A percentile compares a stretch with the other conserved stretches of the same genome.
Conservation (phyloP, 2,888 invertebrate species). For the Macrosoma leucophasiata region DNA sequence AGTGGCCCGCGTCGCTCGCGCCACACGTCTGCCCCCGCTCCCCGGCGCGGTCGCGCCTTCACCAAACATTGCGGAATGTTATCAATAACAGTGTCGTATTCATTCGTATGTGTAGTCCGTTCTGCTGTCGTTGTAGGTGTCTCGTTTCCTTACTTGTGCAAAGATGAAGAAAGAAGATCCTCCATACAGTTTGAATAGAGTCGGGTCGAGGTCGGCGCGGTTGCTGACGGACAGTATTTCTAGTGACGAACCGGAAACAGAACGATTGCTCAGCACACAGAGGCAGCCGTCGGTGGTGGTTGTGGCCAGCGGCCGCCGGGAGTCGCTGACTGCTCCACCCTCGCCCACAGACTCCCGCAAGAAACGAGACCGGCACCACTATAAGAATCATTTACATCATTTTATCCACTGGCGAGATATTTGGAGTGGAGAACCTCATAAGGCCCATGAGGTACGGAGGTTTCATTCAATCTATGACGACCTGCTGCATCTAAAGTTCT, state of each 20-base stretch:
- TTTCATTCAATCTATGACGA: constrained; percentile 9
- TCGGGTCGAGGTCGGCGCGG: constrained; percentile 46
- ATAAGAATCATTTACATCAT: constrained; percentile 64
- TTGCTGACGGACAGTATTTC: constrained; percentile 62
- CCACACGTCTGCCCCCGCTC: constrained; percentile 24
- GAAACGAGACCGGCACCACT: constrained; percentile 55
- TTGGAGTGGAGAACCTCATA: constrained; percentile 66
- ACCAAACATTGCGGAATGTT: constrained; percentile 45
- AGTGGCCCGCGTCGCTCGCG: constrained; percentile 43
- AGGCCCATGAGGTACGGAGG: constrained; percentile 58
- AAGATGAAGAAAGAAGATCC: constrained; percentile 56
- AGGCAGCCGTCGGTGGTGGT: constrained; percentile 46
- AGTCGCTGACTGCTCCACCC: constrained; percentile 67
- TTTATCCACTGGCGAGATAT: constrained; percentile 69
- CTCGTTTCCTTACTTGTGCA: constrained; percentile 35
- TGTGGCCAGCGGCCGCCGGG: constrained; percentile 44
- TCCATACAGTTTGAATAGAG: constrained; percentile 41
- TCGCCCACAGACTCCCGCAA: constrained; percentile 68
- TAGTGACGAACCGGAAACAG: constrained; percentile 64
- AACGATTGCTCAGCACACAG: constrained; percentile 51
- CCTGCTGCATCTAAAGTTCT: too few species aligned
- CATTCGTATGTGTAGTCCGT: constrained; percentile 28
- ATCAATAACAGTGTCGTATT: constrained; percentile 32
- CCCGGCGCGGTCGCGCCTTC: constrained; percentile 21
- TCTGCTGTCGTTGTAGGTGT: constrained; percentile 28